Evolutionary conservation across 2,888 invertebrate genomes (phyloP).

Genomic region (Tiphia femorata): DNA sequence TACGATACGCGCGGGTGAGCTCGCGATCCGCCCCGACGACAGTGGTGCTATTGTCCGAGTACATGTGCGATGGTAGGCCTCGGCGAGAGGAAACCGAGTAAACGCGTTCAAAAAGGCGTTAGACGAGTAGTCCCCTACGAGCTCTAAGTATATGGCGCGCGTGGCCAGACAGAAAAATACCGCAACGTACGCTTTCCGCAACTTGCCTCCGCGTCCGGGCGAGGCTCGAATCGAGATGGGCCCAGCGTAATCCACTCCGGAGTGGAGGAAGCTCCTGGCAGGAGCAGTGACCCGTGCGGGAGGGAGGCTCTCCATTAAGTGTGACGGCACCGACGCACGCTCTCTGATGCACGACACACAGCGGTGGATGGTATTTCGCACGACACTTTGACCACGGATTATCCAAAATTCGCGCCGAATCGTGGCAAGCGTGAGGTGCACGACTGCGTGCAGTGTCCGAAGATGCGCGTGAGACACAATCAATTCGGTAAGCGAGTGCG

Average conservation of each 20-base stretch:
- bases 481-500: neutral
- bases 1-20: neutral
- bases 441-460: neutral
- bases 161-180: neutral
- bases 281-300: neutral
- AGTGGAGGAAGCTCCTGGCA: neutral
- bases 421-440: neutral
- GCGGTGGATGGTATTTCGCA: neutral
- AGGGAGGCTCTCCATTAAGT: neutral
- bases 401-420: neutral
- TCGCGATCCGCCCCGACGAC: neutral
- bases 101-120: neutral
- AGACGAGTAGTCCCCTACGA: neutral
- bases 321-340: too few relatives aligned
- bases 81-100: neutral
- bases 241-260: conserved; percentile 2
- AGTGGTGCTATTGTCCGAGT: conserved; percentile 2
- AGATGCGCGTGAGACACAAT: neutral
- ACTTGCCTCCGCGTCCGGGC: neutral
- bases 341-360: neutral
- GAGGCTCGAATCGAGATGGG: neutral
- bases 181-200: neutral
- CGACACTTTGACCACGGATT: neutral
- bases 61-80: neutral
- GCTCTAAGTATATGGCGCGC: neutral